phyloP scores from a whole-genome alignment of 1,140 invertebrate genomes.

The Ctenoplectra terminalis region DNA sequence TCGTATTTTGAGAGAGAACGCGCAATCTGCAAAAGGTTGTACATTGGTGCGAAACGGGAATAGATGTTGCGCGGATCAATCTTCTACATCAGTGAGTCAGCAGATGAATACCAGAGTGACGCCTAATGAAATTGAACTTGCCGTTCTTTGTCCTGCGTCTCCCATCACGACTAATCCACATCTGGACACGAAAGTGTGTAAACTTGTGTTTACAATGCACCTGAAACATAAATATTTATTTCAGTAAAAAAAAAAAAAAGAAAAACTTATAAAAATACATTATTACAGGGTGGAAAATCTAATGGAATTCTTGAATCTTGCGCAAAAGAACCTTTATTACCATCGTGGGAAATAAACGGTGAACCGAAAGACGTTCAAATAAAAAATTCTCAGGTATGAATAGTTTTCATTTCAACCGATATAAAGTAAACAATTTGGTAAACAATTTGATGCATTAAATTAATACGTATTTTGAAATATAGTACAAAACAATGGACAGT shows the following conservation, averaged over 20 bases:
- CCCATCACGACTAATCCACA: constrained; percentile 75
- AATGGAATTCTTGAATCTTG: constrained; percentile 81
- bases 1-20: constrained; percentile 71
- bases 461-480: constrained; percentile 29
- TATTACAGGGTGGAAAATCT: constrained; percentile 78
- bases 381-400: constrained; percentile 83
- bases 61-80: constrained; percentile 77
- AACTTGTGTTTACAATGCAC: background rate
- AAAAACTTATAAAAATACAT: background rate
- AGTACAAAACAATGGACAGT: constrained; percentile 73
- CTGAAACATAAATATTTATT: background rate
- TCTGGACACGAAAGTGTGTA: constrained; percentile 73
- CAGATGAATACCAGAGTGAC: constrained; percentile 64
- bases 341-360: constrained; percentile 80
- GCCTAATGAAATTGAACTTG: constrained; percentile 78
- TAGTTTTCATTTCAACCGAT: constrained; percentile 7
- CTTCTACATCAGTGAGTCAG: constrained; percentile 75
- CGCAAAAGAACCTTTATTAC: constrained; percentile 79
- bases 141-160: constrained; percentile 77
- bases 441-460: background rate
- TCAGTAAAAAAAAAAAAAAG: too few species aligned
- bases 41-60: constrained; percentile 74
- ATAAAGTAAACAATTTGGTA: constrained; percentile 11
- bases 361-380: constrained; percentile 81
- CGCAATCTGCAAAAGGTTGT: constrained; percentile 73